Evolutionary conservation across 1,140 invertebrate genomes (phyloP), one percentile per base, ranked within the genome.

Genomic region (Dinothrombium tinctorium): DNA sequence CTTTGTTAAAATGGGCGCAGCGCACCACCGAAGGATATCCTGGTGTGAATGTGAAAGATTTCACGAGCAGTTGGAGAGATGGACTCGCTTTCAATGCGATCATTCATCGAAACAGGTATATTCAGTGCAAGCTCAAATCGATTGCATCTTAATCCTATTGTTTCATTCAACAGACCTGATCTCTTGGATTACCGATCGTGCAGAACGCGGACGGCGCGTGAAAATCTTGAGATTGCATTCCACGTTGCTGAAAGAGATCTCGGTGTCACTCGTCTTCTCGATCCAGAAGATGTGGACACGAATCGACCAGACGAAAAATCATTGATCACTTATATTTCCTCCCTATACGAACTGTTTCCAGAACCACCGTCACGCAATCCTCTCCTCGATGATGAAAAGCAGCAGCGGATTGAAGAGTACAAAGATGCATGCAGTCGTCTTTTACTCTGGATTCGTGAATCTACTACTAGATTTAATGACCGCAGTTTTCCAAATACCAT

Each of bases 221-320:
- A 96, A 58, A 77, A 94, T 53, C 73, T 99, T 54, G 84, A 94
- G 57, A 74, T 72, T 47, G 89, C 90, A 25, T 99, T 99, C 69
- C 73, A 79, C 54, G 69, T 89, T 52, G 87, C 87, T 40, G 90
- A 99, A 64, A 74, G 75, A 56, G 89, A 98, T 58, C 94, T 92
- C 61, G 89, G 86, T 50, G 90, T 99, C 52, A 95, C 89, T 43
- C 74, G 84, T 59, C 72, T 99, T 51, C 69, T 99, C 50, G 92
- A 99, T 68, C 80, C 90, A 40, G 94, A 99, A 78, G 90, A 98
- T 74, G 84, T 99, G 51, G 90, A 98, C 64, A 94, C 86, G 49
- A 79, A 83, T 51, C 79, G 95, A 62, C 87, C 87, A 35, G 92
- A 98, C 63, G 92, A 98, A 68, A 96, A 95, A 62, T 96, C 90